phyloP scores from a whole-genome alignment of 2,797 vertebrate genomes.

The Falco cherrug region DNA sequence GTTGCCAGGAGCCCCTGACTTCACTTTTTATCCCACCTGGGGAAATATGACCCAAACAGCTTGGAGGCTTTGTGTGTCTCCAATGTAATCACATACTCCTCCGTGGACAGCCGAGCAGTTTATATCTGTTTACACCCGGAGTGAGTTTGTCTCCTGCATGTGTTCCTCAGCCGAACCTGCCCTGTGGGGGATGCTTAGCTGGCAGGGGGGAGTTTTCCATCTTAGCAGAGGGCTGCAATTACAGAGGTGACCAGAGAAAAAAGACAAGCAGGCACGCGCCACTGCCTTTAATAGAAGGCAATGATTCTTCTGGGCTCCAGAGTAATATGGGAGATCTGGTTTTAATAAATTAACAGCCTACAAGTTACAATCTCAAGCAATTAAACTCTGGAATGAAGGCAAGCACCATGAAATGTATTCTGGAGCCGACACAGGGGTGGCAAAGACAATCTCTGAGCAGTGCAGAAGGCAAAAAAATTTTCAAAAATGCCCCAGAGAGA shows the following conservation, averaged over 20 bases:
- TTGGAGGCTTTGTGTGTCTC: not conserved
- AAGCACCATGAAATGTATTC: constrained; percentile 62
- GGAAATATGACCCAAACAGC: not conserved
- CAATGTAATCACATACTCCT: not conserved
- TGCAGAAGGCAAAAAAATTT: not conserved
- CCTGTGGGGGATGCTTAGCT: constrained; percentile 15
- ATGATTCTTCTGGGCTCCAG: constrained; percentile 67
- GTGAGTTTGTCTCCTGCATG: not conserved
- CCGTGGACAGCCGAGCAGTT: not conserved
- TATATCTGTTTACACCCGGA: not conserved
- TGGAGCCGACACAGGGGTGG: not conserved
- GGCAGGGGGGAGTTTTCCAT: constrained; percentile 17
- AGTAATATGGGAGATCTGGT: constrained; percentile 66
- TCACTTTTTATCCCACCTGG: not conserved
- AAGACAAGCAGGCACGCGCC: constrained; percentile 50
- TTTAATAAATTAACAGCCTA: constrained; percentile 76
- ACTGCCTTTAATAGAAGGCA: constrained; percentile 73
- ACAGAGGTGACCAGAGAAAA: constrained; percentile 58
- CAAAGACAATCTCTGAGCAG: not conserved
- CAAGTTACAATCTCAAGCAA: constrained; percentile 71
- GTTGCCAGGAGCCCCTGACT: not conserved
- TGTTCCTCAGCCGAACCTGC: not conserved
- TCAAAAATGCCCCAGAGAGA: not conserved
- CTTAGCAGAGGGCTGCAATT: constrained; percentile 60
- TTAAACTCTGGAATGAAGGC: constrained; percentile 69